Evolutionary conservation across 2,888 invertebrate genomes (phyloP).

Genomic region (Hesperia comma): DNA sequence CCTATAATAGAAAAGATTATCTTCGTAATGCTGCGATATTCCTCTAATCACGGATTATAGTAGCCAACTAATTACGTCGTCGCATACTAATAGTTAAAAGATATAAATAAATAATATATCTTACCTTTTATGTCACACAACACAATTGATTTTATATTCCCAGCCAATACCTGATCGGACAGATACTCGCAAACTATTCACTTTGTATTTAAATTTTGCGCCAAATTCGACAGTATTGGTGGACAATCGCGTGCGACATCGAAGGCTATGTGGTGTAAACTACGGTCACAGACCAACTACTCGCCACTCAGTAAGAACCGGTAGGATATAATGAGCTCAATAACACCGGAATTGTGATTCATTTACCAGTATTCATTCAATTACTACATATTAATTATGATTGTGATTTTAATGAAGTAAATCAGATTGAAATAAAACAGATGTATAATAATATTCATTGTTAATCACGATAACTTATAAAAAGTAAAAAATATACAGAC

Average conservation of each 20-base stretch:
- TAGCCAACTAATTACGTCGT: too few species aligned
- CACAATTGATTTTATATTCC: conserved; percentile 9
- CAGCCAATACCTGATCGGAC: conserved; percentile 10
- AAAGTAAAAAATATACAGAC: background rate
- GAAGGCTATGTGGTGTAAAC: conserved; percentile 48
- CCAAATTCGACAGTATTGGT: conserved; percentile 19
- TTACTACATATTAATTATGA: background rate
- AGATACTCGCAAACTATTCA: conserved; percentile 22
- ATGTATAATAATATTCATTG: too few species aligned
- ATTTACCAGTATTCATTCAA: conserved; percentile 11
- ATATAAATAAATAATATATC: background rate
- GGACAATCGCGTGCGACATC: conserved; percentile 47
- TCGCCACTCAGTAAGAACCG: conserved; percentile 53
- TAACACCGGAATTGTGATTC: conserved; percentile 25
- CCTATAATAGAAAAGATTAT: too few species aligned
- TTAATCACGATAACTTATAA: background rate
- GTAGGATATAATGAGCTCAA: conserved; percentile 21
- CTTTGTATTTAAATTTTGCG: conserved; percentile 34
- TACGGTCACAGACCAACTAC: conserved; percentile 46
- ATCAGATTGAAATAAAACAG: too few species aligned
- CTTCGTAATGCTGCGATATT: too few species aligned
- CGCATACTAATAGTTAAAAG: background rate
- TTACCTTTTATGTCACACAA: conserved; percentile 8
- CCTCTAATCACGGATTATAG: too few species aligned
- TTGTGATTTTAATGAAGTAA: too few species aligned